A percentile compares a stretch with the other conserved stretches of the same genome.
Conservation (phyloP, 2,888 invertebrate species). For the Drosophila siamana region DNA sequence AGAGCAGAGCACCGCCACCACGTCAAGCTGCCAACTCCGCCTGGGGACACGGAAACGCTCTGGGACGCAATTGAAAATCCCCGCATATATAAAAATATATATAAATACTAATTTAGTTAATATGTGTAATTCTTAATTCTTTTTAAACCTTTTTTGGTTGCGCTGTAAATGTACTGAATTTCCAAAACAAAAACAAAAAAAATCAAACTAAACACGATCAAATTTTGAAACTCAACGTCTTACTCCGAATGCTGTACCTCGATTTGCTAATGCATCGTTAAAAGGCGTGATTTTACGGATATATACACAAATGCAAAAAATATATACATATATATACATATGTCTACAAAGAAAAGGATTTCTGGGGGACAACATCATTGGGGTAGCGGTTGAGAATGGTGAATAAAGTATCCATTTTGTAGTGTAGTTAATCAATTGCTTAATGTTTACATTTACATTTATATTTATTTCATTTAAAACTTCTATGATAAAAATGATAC, state of each 20-base stretch:
- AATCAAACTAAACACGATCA: conserved; percentile 29
- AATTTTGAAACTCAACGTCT: conserved; percentile 33
- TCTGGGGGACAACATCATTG: not conserved
- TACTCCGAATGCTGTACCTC: conserved; percentile 26
- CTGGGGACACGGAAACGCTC: conserved; percentile 92
- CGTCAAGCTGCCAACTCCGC: conserved; percentile 88
- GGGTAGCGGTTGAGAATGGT: not conserved
- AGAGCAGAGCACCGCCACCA: conserved; percentile 79
- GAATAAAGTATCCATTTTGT: not conserved
- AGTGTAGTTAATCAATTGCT: not conserved
- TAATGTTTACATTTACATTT: conserved; percentile 63
- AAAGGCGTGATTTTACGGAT: conserved; percentile 12
- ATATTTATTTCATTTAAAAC: conserved; percentile 77
- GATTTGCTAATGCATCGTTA: conserved; percentile 25
- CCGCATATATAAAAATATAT: not conserved
- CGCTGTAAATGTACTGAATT: conserved; percentile 45
- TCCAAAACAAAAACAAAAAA: conserved; percentile 8
- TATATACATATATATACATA: not conserved
- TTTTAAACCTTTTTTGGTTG: conserved; percentile 40
- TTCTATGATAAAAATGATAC: conserved; percentile 77
- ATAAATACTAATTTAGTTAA: conserved; percentile 36
- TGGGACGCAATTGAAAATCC: conserved; percentile 87
- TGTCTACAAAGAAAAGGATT: not conserved
- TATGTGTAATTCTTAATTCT: conserved; percentile 19
- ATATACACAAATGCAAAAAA: conserved; percentile 3